Conservation (phyloP, 2,113 vertebrate species). For the Corythaixoides concolor region DNA sequence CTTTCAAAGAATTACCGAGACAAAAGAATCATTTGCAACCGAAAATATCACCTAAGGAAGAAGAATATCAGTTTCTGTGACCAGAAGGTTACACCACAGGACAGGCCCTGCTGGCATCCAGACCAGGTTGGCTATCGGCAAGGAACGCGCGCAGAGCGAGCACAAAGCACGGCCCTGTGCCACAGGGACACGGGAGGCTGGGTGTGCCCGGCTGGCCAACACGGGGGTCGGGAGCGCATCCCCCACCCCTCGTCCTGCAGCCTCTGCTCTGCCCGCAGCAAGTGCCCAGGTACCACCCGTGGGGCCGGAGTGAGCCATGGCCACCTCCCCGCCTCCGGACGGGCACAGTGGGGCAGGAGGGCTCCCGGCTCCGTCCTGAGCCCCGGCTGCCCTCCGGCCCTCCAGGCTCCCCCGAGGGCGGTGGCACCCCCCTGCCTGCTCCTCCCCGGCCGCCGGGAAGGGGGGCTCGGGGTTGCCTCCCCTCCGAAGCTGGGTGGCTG, state of each 20-base stretch:
- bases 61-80: not conserved
- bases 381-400: not conserved
- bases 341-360: not conserved
- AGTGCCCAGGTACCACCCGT: not conserved
- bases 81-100: not conserved
- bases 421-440: not conserved
- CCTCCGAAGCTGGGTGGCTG: not conserved
- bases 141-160: fast-evolving
- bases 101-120: not conserved
- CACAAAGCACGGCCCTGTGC: not conserved
- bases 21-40: not conserved
- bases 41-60: not conserved
- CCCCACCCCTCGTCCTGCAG: not conserved
- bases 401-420: fast-evolving
- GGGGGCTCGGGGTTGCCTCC: not conserved
- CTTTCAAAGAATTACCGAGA: not conserved
- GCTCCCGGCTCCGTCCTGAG: not conserved
- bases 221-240: fast-evolving
- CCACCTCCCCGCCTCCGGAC: fast-evolving
- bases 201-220: not conserved
- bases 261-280: not conserved
- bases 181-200: fast-evolving
- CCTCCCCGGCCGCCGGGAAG: not conserved
- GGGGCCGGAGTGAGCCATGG: fast-evolving
- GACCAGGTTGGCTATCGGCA: not conserved